phyloP scores from a whole-genome alignment of 2,797 vertebrate genomes.

The Miichthys miiuy region DNA sequence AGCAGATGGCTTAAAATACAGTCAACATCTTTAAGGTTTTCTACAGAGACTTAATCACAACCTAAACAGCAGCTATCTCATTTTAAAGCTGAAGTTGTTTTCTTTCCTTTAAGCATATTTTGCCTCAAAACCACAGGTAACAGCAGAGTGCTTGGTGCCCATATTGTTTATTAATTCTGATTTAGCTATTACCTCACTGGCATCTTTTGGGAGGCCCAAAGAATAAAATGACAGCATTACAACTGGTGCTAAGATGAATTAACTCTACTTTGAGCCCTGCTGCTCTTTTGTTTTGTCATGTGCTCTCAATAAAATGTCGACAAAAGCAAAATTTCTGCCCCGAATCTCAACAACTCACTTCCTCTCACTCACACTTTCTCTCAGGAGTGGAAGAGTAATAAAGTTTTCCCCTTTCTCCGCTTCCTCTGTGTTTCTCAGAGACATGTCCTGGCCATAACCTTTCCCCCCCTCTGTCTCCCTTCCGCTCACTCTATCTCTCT shows the following conservation, averaged over 20 bases:
- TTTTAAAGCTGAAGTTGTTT: conserved; percentile 10
- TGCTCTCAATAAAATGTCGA: conserved; percentile 28
- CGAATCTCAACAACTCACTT: conserved; percentile 21
- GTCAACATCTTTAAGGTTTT: conserved; percentile 4
- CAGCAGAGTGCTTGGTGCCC: background rate
- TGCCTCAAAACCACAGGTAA: conserved; percentile 4
- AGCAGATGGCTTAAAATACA: conserved; percentile 44
- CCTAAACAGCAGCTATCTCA: background rate
- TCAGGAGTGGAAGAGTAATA: conserved; percentile 48
- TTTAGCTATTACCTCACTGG: conserved; percentile 10
- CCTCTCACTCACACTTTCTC: conserved; percentile 26
- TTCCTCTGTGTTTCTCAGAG: conserved; percentile 48
- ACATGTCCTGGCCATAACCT: conserved; percentile 69
- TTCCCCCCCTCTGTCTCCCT: conserved; percentile 44
- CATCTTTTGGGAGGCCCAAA: background rate
- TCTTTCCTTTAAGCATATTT: conserved; percentile 12
- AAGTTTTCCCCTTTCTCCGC: conserved; percentile 43
- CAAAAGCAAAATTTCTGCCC: conserved; percentile 36
- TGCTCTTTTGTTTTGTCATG: conserved; percentile 23
- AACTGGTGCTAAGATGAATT: conserved; percentile 9
- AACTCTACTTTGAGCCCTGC: background rate
- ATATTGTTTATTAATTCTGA: conserved; percentile 18
- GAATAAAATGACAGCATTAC: conserved; percentile 12
- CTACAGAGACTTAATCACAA: background rate
- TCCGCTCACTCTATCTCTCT: conserved; percentile 44